Evolutionary conservation across 1,140 invertebrate species (phyloP).

Genomic region (Notospermus geniculatus): DNA sequence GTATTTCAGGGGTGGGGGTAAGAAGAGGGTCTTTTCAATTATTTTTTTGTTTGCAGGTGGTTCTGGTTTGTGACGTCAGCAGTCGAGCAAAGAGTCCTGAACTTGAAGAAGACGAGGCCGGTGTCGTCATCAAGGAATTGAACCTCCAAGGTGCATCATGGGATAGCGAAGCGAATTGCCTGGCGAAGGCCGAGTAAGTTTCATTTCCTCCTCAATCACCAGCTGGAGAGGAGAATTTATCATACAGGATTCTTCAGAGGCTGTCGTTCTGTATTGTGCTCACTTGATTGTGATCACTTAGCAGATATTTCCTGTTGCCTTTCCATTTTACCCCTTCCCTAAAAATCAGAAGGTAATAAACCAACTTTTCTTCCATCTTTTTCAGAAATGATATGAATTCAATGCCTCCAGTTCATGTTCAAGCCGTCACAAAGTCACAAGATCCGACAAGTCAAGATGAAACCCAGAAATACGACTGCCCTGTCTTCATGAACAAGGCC

Average conservation of each 20-base stretch:
- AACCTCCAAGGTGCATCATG: conserved; percentile 44
- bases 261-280: not conserved
- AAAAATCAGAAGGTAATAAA: not conserved
- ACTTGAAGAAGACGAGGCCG: conserved; percentile 45
- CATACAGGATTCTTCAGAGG: not conserved
- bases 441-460: conserved; percentile 22
- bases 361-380: not conserved
- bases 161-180: conserved; percentile 37
- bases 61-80: conserved; percentile 38
- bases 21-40: not conserved
- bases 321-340: not conserved
- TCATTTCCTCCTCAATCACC: not conserved
- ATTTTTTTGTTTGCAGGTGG: conserved; percentile 28
- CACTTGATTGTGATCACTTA: conserved; percentile 22
- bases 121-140: conserved; percentile 37
- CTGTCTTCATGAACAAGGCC: conserved; percentile 50
- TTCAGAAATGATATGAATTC: conserved; percentile 13
- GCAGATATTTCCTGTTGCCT: conserved; percentile 6
- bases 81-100: conserved; percentile 29
- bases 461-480: conserved; percentile 33
- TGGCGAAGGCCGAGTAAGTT: conserved; percentile 30
- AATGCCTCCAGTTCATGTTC: conserved; percentile 14
- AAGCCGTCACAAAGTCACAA: conserved; percentile 15
- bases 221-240: not conserved
- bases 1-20: not conserved